Evolutionary conservation across 2,888 invertebrate genomes (phyloP).

Genomic region (Drosophila borealis): DNA sequence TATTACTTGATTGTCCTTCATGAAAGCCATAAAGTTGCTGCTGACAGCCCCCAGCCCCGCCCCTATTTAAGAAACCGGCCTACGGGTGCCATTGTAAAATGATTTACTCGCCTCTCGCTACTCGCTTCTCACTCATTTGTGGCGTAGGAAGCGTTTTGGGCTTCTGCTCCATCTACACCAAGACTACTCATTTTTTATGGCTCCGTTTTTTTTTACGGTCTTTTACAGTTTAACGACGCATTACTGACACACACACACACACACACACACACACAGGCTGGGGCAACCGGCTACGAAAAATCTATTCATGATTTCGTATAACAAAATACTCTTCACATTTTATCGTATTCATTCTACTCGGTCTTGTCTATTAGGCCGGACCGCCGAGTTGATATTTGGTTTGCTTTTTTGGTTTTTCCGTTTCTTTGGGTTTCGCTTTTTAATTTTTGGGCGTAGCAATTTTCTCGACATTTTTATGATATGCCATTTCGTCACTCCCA

Average conservation of each 20-base stretch:
- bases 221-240: constrained; percentile 81
- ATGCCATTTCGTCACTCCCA: constrained; percentile 63
- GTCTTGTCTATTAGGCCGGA: constrained; percentile 57
- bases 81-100: constrained; percentile 72
- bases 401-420: constrained; percentile 29
- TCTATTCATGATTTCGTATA: constrained; percentile 76
- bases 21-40: constrained; percentile 69
- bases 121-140: constrained; percentile 48
- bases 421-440: constrained; percentile 45
- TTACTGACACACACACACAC: constrained; percentile 76
- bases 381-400: constrained; percentile 53
- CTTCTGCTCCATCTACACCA: constrained; percentile 26
- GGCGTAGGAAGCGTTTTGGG: constrained; percentile 37
- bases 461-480: constrained; percentile 65
- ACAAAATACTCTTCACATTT: constrained; percentile 60
- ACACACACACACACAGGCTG: constrained; percentile 5
- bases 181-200: constrained; percentile 71
- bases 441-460: constrained; percentile 72
- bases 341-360: constrained; percentile 59
- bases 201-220: constrained; percentile 68
- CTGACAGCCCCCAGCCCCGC: constrained; percentile 51
- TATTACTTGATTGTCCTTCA: constrained; percentile 81
- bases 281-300: constrained; percentile 55
- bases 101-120: constrained; percentile 64
- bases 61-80: constrained; percentile 23